Conservation (phyloP, 2,113 vertebrate species). For the Myrmecobius fasciatus region DNA sequence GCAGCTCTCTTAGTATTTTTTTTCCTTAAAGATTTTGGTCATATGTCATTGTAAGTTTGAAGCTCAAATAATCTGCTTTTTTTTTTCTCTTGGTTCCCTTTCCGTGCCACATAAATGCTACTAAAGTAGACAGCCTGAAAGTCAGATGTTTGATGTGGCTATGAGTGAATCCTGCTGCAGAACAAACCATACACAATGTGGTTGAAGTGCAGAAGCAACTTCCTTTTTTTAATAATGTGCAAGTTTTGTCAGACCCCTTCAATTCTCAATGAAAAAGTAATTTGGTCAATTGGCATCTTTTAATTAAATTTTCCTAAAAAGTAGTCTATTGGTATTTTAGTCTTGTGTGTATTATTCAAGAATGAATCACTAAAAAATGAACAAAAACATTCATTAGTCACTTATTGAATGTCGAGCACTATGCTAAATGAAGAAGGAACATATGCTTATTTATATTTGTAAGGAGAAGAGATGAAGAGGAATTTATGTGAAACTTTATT, state of each 20-base stretch:
- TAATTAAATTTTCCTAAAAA: not conserved
- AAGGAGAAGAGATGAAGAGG: not conserved
- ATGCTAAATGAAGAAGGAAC: not conserved
- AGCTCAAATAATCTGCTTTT: not conserved
- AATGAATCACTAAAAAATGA: not conserved
- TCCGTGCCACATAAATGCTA: not conserved
- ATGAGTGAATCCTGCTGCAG: not conserved
- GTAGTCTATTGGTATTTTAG: not conserved
- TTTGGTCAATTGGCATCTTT: not conserved
- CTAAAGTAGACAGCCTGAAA: not conserved
- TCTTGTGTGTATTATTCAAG: not conserved
- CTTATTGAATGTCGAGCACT: not conserved
- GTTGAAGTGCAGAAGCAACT: not conserved
- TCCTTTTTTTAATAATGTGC: not conserved
- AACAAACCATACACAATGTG: not conserved
- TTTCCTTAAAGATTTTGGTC: not conserved
- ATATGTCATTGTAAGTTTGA: not conserved
- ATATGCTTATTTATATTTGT: not conserved
- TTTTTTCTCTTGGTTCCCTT: not conserved
- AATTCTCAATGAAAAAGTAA: not conserved
- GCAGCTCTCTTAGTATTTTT: not conserved
- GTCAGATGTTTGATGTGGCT: not conserved
- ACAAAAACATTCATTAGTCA: not conserved
- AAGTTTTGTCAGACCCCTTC: not conserved
- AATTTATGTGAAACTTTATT: not conserved